Evolutionary conservation across 2,797 vertebrate genomes (phyloP).

Genomic region (Ataeniobius toweri): DNA sequence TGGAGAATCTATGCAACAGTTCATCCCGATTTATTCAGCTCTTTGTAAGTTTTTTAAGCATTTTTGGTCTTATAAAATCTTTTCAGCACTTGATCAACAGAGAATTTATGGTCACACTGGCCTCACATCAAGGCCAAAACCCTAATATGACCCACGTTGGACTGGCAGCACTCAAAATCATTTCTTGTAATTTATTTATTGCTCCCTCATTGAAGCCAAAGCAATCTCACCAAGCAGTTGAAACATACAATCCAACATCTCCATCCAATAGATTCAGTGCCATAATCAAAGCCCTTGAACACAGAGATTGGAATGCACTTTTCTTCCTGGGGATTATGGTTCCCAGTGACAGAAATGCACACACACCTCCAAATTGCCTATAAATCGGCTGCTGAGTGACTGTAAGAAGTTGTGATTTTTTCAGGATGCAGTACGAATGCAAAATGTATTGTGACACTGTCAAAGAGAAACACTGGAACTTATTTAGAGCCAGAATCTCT

Average conservation of each 20-base stretch:
- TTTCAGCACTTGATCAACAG: not conserved
- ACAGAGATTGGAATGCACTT: not conserved
- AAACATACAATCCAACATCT: not conserved
- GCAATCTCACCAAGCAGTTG: not conserved
- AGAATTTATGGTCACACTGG: not conserved
- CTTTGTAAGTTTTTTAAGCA: not conserved
- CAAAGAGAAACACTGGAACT: too few species aligned
- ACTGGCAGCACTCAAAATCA: not conserved
- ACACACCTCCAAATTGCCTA: not conserved
- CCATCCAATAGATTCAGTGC: not conserved
- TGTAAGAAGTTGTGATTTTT: not conserved
- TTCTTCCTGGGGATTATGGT: not conserved
- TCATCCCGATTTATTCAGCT: constrained; percentile 27
- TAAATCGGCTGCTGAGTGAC: not conserved
- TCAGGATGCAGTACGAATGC: not conserved
- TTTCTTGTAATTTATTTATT: not conserved
- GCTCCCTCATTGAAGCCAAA: not conserved
- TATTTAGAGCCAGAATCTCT: too few species aligned
- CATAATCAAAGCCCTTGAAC: not conserved
- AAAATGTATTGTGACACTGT: too few species aligned
- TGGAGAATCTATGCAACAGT: constrained; percentile 29
- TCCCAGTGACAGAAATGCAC: not conserved
- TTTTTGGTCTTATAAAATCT: not conserved
- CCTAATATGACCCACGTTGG: not conserved
- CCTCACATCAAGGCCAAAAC: not conserved